Percentiles rank a stretch among this genome's conserved stretches.
These are phyloP conservation scores for Cyanoliseus patagonus DNA, from an alignment of 2,113 vertebrate genomes.

Conservation along the genomic window DNA sequence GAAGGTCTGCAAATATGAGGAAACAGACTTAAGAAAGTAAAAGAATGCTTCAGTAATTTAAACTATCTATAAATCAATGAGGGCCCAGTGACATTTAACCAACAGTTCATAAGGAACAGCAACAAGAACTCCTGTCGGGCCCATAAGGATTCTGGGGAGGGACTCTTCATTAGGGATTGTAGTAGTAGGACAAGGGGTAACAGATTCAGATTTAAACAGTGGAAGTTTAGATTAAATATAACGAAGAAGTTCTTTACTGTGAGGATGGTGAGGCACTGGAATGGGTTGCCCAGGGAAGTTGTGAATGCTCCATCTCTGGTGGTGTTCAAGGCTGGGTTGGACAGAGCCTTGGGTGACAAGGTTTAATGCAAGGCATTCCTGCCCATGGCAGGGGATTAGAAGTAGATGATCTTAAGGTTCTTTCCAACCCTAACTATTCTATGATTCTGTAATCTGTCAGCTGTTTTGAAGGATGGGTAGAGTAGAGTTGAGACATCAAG, in stretches of 20 bases:
- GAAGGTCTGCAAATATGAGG: not conserved
- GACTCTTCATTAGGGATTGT: not conserved
- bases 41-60: constrained; percentile 40
- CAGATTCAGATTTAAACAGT: not conserved
- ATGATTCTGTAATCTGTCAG: not conserved
- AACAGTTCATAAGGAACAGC: not conserved
- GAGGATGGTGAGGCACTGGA: not conserved
- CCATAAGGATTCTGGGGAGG: not conserved
- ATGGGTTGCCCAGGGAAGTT: not conserved
- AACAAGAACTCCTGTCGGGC: not conserved
- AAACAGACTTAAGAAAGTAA: constrained; percentile 31
- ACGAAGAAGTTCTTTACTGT: not conserved
- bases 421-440: not conserved
- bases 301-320: not conserved
- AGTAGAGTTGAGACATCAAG: not conserved
- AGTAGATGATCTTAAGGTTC: not conserved
- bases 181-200: not conserved
- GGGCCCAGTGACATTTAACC: not conserved
- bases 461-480: not conserved
- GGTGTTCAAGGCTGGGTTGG: not conserved
- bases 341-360: not conserved
- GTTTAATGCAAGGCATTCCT: not conserved
- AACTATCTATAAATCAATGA: constrained; percentile 29
- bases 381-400: not conserved
- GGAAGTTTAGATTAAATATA: not conserved